Evolutionary conservation across 1,140 invertebrate genomes (phyloP), one percentile per base, ranked within the genome.

Genomic region (Drosophila simulans): DNA sequence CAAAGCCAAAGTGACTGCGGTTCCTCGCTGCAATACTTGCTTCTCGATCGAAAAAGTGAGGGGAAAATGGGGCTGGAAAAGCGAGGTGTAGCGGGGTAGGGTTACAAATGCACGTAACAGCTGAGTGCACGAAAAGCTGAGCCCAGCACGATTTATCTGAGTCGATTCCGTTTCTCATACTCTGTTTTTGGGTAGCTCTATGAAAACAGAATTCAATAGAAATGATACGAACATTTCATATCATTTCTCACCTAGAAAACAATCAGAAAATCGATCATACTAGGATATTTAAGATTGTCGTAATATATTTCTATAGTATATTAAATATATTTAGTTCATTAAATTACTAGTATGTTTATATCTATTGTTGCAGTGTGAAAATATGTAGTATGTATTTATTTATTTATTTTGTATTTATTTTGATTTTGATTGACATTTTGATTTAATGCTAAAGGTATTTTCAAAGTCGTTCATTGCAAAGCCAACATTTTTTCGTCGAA

Each of bases 1-100:
- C 77, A 80, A 79, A 80, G 63, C 63, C 71, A 74, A 74, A 74
- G 71, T 74, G 71, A 72, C 69, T 72, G 69, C 66, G 66, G 66
- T 57, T 69, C 51, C 27, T 27, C 45, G 35, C 10, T 13, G 39
- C 59, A 54, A 17, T 34, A 39, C 35, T 34, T 15, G 15, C 10
- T 27, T n/a, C 7, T 5, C 15, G 5, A 17, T 5, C 37, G 17
- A 22, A 34, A 59, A 63, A 34, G 17, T 57, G 11, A 10, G 22
- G 13, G 37, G 45, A 51, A 59, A 63, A 63, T 13, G 15, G 11
- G 15, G 11, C 13, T 39, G 31, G 59, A 13, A 31, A 53, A 20
- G 39, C 15, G 11, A 11, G 15, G 15, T 4, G 43, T 17, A 17
- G 15, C 10, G 34, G 45, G 37, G 25, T 37, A 35, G 17, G 35